phyloP scores from a whole-genome alignment of 2,888 invertebrate species.

The Deilephila elpenor region DNA sequence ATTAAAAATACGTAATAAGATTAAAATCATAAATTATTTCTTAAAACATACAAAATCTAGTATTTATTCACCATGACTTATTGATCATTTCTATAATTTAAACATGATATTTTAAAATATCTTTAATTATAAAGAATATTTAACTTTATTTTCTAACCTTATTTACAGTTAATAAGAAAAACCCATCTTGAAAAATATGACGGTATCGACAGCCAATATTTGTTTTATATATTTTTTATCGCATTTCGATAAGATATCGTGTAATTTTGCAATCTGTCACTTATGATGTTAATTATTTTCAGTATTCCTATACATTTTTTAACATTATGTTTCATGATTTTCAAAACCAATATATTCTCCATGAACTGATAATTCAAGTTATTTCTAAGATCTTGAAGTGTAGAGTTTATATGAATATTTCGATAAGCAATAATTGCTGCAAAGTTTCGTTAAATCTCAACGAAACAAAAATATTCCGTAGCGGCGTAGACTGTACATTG shows the following conservation, averaged over 20 bases:
- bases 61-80: no score
- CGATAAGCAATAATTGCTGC: no score
- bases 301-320: background rate
- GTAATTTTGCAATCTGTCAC: background rate
- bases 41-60: background rate
- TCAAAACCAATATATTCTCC: no score
- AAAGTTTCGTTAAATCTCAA: no score
- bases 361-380: no score
- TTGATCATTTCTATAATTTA: no score
- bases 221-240: no score
- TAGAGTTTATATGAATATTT: no score
- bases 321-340: background rate
- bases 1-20: slow-evolving; percentile 1
- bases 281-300: background rate
- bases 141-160: background rate
- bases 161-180: background rate
- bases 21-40: background rate
- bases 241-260: background rate
- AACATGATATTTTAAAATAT: no score
- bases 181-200: background rate
- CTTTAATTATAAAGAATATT: background rate
- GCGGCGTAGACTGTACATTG: no score
- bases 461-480: no score
- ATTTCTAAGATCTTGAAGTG: no score
- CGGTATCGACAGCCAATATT: background rate